Evolutionary conservation across 37 sponge, comb jelly and placozoan genomes (phyloP).

Genomic region (Corticium candelabrum): DNA sequence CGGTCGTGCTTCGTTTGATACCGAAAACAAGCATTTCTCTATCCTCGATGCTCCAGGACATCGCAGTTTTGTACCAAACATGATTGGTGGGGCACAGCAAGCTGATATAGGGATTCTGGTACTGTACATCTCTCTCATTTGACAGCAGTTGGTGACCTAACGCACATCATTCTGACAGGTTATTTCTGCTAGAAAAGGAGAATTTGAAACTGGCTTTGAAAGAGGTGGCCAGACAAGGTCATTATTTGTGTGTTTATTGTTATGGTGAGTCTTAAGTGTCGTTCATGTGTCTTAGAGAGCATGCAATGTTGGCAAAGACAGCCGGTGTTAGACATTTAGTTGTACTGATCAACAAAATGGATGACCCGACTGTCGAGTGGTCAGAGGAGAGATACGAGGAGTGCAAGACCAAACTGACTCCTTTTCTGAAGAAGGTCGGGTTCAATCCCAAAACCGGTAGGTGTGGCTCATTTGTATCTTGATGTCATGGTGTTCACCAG

Average conservation of each 20-base stretch:
- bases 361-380: conserved; percentile 95
- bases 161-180: conserved; percentile 39
- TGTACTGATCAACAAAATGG: conserved; percentile 97
- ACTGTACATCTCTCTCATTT: background rate
- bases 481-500: background rate
- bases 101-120: conserved; percentile 93
- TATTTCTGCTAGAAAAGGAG: conserved; percentile 95
- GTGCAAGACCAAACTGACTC: conserved; percentile 73
- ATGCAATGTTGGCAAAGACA: conserved; percentile 95
- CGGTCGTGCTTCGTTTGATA: conserved; percentile 91
- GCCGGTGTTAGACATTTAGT: conserved; percentile 96
- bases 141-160: background rate
- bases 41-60: conserved; percentile 98
- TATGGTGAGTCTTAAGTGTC: background rate
- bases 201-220: conserved; percentile 99
- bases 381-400: conserved; percentile 83
- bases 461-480: background rate
- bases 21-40: conserved; percentile 88
- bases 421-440: conserved; percentile 94
- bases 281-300: conserved; percentile 65
- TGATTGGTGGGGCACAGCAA: conserved; percentile 96
- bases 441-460: conserved; percentile 84
- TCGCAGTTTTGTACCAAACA: conserved; percentile 95
- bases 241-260: background rate
- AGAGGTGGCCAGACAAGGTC: conserved; percentile 86